phyloP scores from a whole-genome alignment of 1,140 invertebrate species.

The Orchestia grillus region DNA sequence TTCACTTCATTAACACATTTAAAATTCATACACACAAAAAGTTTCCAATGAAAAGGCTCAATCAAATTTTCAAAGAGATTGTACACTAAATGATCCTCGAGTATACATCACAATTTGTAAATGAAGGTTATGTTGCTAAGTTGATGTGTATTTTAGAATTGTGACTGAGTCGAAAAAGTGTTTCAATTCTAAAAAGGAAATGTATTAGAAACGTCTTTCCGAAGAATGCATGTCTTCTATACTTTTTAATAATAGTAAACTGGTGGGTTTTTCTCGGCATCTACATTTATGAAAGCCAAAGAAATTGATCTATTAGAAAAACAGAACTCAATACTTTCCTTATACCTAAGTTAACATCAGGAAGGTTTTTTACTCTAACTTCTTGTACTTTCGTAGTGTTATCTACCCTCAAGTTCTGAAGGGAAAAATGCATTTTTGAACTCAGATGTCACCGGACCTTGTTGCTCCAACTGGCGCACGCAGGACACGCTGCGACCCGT shows the following conservation, averaged over 20 bases:
- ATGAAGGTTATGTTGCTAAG: no score
- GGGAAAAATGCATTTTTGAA: not conserved
- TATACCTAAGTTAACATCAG: not conserved
- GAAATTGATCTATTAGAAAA: not conserved
- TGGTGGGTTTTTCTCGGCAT: no score
- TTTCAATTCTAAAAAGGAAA: no score
- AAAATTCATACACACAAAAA: no score
- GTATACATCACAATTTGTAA: no score
- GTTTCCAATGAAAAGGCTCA: no score
- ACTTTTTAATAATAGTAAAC: no score
- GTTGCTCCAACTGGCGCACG: not conserved
- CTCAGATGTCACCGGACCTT: not conserved
- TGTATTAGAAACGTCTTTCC: no score
- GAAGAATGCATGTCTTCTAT: no score
- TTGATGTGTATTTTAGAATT: no score
- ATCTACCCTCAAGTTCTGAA: not conserved
- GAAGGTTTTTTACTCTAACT: not conserved
- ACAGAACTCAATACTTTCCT: not conserved
- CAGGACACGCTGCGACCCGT: not conserved
- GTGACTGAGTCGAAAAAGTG: no score
- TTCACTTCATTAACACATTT: not conserved
- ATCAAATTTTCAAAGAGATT: not conserved
- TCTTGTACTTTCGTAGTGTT: not conserved
- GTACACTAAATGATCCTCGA: not conserved
- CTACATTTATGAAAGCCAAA: not conserved